phyloP scores from a whole-genome alignment of 1,140 invertebrate genomes.

The Heliconius nattereri region DNA sequence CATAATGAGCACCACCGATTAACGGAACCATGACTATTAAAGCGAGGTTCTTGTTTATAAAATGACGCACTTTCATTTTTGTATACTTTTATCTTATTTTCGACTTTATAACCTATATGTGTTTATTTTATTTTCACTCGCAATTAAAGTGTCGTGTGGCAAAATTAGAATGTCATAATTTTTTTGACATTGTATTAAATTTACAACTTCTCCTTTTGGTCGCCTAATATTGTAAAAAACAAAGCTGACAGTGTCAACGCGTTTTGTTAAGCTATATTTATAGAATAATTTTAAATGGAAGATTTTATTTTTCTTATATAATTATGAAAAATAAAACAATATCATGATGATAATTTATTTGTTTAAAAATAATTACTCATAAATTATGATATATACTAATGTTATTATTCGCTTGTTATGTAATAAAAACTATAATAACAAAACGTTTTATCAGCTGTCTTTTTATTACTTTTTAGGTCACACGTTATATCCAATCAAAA shows the following conservation, averaged over 20 bases:
- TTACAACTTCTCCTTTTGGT: constrained; percentile 1
- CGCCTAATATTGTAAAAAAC: constrained; percentile 6
- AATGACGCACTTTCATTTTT: constrained; percentile 54
- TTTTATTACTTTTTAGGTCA: neutral
- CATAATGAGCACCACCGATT: constrained; percentile 78
- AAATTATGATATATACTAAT: neutral
- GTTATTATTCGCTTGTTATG: neutral
- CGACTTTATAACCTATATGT: neutral
- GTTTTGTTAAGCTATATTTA: neutral
- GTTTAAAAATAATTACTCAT: neutral
- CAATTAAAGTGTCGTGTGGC: neutral
- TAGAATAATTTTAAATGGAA: neutral
- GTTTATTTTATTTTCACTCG: neutral
- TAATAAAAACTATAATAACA: neutral
- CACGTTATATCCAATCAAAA: constrained; percentile 13
- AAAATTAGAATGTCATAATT: neutral
- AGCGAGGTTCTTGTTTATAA: constrained; percentile 76
- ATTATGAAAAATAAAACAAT: neutral
- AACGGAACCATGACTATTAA: constrained; percentile 75
- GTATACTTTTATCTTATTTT: neutral
- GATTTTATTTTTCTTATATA: neutral
- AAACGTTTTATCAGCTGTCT: neutral
- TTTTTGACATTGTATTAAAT: too few relatives aligned
- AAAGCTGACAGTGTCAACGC: constrained; percentile 12
- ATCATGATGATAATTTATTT: neutral